A percentile compares a stretch with the other conserved stretches of the same genome.
These are phyloP conservation scores for Brachionus manjavacas DNA, from an alignment of 1,140 invertebrate species.

Conservation along the genomic window DNA sequence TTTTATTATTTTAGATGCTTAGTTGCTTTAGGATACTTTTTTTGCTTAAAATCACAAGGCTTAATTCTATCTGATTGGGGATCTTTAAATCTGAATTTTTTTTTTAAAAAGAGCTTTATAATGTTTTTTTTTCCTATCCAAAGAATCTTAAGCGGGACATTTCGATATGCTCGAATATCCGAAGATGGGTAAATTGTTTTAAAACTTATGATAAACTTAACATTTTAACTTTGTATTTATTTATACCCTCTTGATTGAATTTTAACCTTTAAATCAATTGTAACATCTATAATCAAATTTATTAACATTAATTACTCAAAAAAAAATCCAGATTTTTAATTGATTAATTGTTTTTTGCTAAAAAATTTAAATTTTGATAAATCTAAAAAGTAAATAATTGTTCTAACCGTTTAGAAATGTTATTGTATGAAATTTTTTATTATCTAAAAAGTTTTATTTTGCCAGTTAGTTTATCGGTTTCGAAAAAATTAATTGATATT, in stretches of 20 bases:
- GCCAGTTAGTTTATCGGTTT: too few species aligned
- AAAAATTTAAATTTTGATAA: too few species aligned
- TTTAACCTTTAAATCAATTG: background rate
- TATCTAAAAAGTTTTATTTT: too few species aligned
- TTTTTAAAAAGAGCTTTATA: background rate
- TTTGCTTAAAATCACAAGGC: background rate
- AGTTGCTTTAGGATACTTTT: background rate
- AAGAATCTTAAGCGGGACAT: slow-evolving; percentile 35
- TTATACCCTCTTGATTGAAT: background rate
- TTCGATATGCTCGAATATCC: background rate
- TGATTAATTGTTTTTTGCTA: too few species aligned
- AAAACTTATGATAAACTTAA: background rate
- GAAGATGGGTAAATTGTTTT: slow-evolving; percentile 1
- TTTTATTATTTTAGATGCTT: background rate
- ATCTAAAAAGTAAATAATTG: too few species aligned
- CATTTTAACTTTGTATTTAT: background rate
- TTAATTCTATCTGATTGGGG: background rate
- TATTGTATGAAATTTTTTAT: too few species aligned
- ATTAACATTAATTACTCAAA: background rate
- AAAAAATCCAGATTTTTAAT: background rate
- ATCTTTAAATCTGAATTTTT: background rate
- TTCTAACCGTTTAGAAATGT: too few species aligned
- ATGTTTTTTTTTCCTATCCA: background rate
- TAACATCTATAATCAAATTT: background rate
- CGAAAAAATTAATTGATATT: too few species aligned